Base-by-base conservation (phyloP, 2,888 invertebrate genomes). In the Idaea dimidiata region DNA sequence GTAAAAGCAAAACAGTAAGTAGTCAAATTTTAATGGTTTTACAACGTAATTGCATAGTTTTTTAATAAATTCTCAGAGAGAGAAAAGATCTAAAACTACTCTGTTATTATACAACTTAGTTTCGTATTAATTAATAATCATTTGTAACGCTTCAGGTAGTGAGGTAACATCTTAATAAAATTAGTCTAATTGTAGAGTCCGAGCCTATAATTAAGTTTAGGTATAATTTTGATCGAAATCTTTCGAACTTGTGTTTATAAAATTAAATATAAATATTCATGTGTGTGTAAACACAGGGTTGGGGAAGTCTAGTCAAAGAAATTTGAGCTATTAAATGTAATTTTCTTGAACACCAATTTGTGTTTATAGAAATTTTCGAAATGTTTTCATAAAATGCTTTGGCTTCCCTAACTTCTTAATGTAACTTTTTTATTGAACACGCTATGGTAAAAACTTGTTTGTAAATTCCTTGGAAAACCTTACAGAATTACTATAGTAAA, bases 131-230 rank as follows among this genome's bases (percentile, higher is more conserved):
- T 62, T 63, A 56, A 62, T 58, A 18, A 56, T 63, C 16, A 63
- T 62, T 69, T 65, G 66, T 67, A 61, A 71, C 66, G 71, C 71
- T 68, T 60, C 60, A 70, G 59, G 71, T 62, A 68, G 61, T 61
- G 59, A 65, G 60, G 60, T 65, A 67, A 70, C 62, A 60, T 66
- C 64, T 67, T 67, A 10, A 65, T 63, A 59, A 64, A 33, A 33
- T 58, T 58, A 33, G 32, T 33, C 10, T 33, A 58, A 43, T 33
- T n/a, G 17, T 58, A 33, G n/a, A 16, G 16, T 43, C n/a, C 14
- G 16, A 10, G 54, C 59, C 55, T 59, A 59, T 59, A 54, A 58
- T 58, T 56, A 31, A 53, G 43, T 32, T 43, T 43, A 43, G 43
- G 43, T 43, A 43, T 57, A 63, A 66, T 63, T 63, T 56, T 10